These are phyloP conservation scores for Polydrusus tereticollis DNA, from an alignment of 2,888 invertebrate genomes.

Conservation along the genomic window DNA sequence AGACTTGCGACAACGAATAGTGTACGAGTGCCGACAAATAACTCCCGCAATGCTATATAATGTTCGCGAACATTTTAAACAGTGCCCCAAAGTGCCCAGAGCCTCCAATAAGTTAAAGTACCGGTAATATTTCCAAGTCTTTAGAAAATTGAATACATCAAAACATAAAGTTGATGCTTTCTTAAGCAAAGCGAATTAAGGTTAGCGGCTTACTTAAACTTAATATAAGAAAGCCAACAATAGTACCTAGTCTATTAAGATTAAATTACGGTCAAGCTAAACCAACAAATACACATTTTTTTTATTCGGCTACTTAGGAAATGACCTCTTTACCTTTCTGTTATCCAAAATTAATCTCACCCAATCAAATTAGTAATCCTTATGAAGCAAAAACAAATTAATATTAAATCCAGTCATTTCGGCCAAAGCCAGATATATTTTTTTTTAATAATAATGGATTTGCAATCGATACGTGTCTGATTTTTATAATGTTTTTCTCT, in stretches of 20 bases:
- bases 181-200: too few species aligned
- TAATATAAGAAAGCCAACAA: too few species aligned
- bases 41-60: too few species aligned
- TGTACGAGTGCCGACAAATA: too few species aligned
- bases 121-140: too few species aligned
- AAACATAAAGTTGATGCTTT: too few species aligned
- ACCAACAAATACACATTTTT: background rate
- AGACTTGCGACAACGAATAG: too few species aligned
- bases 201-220: too few species aligned
- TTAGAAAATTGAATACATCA: too few species aligned
- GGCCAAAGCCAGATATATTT: background rate
- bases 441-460: background rate
- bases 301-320: background rate
- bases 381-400: background rate
- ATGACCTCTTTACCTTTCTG: background rate
- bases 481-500: background rate
- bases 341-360: background rate
- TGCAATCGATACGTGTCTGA: background rate
- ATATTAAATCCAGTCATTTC: background rate
- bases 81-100: too few species aligned
- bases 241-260: background rate
- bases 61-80: too few species aligned
- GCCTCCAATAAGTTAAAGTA: too few species aligned
- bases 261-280: background rate
- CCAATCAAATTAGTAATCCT: background rate